Percentiles rank a stretch among this genome's conserved stretches.
phyloP scores from a whole-genome alignment of 2,113 vertebrate species.

The Naja naja region DNA sequence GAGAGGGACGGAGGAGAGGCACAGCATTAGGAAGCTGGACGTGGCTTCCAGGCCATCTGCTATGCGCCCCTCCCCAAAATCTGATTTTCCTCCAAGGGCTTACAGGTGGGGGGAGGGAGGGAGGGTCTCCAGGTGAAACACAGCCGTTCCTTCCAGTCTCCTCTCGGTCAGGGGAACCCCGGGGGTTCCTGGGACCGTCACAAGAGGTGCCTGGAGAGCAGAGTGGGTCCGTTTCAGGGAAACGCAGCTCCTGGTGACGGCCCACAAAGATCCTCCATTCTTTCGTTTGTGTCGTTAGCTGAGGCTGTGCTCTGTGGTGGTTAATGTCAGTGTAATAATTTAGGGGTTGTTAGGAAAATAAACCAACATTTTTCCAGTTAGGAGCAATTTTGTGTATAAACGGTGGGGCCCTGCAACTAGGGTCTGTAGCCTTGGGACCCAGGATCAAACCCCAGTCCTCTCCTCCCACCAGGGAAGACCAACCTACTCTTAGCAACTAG shows the following conservation, averaged over 20 bases:
- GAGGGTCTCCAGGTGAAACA: background rate
- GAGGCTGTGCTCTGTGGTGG: background rate
- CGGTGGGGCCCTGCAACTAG: background rate
- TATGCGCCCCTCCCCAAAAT: too few relatives aligned
- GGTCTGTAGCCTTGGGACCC: background rate
- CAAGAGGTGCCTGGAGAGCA: background rate
- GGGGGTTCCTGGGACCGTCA: background rate
- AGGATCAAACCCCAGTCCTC: background rate
- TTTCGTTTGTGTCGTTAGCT: background rate
- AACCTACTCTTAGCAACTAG: background rate
- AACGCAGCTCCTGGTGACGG: background rate
- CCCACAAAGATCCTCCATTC: background rate
- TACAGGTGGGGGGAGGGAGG: background rate
- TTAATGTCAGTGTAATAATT: background rate
- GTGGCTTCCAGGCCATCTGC: background rate
- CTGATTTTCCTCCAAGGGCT: background rate
- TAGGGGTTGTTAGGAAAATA: background rate
- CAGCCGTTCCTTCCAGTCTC: background rate
- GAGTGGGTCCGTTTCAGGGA: background rate
- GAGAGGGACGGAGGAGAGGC: conserved; percentile 16
- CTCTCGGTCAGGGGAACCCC: background rate
- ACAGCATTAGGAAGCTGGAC: conserved; percentile 10
- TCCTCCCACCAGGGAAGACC: background rate
- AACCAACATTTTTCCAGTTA: background rate
- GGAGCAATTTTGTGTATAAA: background rate